phyloP scores from a whole-genome alignment of 1,140 invertebrate genomes.

The Lasioglossum baleicum region DNA sequence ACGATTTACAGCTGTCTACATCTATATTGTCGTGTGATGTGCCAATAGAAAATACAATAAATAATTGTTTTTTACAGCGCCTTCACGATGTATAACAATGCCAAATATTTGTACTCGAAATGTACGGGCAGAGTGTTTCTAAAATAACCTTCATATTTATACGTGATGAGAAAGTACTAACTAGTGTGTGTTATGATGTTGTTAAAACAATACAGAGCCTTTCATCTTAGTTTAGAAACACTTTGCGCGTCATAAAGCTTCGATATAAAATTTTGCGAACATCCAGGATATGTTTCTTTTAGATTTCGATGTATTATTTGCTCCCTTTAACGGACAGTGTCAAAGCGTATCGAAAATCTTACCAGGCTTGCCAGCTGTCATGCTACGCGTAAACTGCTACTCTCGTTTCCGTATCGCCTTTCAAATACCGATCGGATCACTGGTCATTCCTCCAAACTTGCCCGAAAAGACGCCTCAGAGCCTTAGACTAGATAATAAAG shows the following conservation, averaged over 20 bases:
- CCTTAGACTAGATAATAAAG: constrained; percentile 46
- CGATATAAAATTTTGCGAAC: too few relatives aligned
- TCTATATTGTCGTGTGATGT: neutral
- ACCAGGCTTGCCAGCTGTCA: constrained; percentile 46
- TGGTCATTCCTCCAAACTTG: constrained; percentile 33
- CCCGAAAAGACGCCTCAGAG: constrained; percentile 24
- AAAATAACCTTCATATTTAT: too few relatives aligned
- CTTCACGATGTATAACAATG: neutral
- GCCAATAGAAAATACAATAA: neutral
- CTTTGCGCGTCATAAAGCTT: too few relatives aligned
- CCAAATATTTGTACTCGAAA: neutral
- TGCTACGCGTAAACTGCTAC: constrained; percentile 21
- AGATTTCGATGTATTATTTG: too few relatives aligned
- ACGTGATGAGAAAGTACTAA: too few relatives aligned
- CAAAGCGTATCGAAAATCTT: constrained; percentile 5
- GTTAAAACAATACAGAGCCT: too few relatives aligned
- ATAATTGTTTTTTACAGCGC: neutral
- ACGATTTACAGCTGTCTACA: neutral
- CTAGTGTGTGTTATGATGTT: too few relatives aligned
- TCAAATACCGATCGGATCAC: constrained; percentile 28
- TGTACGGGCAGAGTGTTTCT: neutral
- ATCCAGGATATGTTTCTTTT: too few relatives aligned
- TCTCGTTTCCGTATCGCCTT: constrained; percentile 28
- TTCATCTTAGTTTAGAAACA: too few relatives aligned
- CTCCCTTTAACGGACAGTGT: neutral